Conservation (phyloP, 2,888 invertebrate species). For the Fabriciana adippe region DNA sequence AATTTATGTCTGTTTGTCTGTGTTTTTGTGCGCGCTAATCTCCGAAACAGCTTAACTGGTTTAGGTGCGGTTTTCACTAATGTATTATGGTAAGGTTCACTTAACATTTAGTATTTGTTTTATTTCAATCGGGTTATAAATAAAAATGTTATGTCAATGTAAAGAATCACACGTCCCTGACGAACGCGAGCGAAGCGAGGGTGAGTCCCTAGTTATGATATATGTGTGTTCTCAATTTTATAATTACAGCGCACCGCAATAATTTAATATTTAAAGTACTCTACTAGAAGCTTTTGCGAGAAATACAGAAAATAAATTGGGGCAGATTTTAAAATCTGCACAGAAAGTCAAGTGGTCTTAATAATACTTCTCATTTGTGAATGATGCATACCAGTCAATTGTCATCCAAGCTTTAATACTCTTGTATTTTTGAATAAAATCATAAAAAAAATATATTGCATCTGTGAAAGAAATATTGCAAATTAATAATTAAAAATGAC, state of each 20-base stretch:
- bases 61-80: too few relatives aligned
- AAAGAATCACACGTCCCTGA: too few relatives aligned
- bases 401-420: constrained; percentile 16
- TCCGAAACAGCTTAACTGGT: too few relatives aligned
- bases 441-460: constrained; percentile 9
- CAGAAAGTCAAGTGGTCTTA: constrained; percentile 19
- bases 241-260: constrained; percentile 21
- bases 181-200: too few relatives aligned
- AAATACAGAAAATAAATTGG: constrained; percentile 23
- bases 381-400: constrained; percentile 18
- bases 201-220: not conserved
- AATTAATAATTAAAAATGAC: not conserved
- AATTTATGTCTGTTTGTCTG: too few relatives aligned
- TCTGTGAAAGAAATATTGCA: constrained; percentile 8
- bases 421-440: constrained; percentile 11
- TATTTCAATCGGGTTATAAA: too few relatives aligned
- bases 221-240: constrained; percentile 16
- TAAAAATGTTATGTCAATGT: too few relatives aligned
- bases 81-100: too few relatives aligned
- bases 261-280: constrained; percentile 22
- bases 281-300: constrained; percentile 15
- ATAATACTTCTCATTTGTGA: constrained; percentile 20
- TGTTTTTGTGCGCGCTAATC: too few relatives aligned
- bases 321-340: constrained; percentile 19
- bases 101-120: too few relatives aligned